These are phyloP conservation scores for Cromileptes altivelis DNA, from an alignment of 2,113 vertebrate species.

Conservation along the genomic window DNA sequence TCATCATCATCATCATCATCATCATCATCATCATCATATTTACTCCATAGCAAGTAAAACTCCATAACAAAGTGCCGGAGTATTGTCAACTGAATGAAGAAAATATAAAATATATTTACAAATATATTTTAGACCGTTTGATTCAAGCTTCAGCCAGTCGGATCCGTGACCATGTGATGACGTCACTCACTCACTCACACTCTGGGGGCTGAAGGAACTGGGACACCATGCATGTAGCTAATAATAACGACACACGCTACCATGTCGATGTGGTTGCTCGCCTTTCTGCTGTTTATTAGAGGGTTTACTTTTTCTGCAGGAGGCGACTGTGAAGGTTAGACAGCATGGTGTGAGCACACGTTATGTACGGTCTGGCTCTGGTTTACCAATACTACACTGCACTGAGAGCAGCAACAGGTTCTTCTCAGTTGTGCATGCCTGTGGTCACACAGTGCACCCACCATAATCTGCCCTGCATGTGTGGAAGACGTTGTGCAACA, in stretches of 20 bases:
- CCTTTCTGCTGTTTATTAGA: constrained; percentile 35
- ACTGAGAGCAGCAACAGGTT: neutral
- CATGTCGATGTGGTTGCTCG: constrained; percentile 36
- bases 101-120: too few species aligned
- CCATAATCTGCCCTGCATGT: too few species aligned
- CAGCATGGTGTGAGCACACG: constrained; percentile 37
- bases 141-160: neutral
- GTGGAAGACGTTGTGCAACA: too few species aligned
- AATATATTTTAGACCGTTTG: neutral
- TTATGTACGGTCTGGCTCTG: neutral
- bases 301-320: constrained; percentile 3
- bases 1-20: too few species aligned
- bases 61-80: too few species aligned
- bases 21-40: too few species aligned
- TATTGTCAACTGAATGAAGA: too few species aligned
- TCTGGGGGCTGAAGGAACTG: neutral
- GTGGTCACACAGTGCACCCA: neutral
- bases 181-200: neutral
- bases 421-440: neutral
- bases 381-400: neutral
- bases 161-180: neutral
- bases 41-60: too few species aligned
- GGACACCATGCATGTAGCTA: neutral
- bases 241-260: constrained; percentile 18
- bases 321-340: constrained; percentile 62